Evolutionary conservation across 2,888 invertebrate genomes (phyloP).

Genomic region (Chrysina gloriosa): DNA sequence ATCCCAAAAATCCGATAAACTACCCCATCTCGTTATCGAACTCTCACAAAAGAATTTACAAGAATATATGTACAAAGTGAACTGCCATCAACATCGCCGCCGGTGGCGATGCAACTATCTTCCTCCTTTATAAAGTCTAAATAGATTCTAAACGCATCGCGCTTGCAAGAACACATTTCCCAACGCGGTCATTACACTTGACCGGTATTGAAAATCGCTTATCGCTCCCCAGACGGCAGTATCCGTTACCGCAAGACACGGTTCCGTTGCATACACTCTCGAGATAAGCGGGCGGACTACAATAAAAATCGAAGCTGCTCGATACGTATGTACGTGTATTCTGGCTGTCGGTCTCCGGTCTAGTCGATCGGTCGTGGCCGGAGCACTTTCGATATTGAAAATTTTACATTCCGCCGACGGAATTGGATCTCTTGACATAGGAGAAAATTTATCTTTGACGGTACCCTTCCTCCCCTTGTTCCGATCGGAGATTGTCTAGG

Average conservation of each 20-base stretch:
- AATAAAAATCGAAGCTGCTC: conserved; percentile 15
- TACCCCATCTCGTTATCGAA: too few relatives aligned
- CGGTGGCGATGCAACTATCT: not conserved
- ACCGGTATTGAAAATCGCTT: conserved; percentile 34
- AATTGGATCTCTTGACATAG: not conserved
- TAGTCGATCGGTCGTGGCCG: not conserved
- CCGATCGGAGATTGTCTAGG: too few relatives aligned
- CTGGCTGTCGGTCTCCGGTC: too few relatives aligned
- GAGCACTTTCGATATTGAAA: not conserved
- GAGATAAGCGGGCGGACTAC: conserved; percentile 11
- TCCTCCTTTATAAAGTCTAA: conserved; percentile 20
- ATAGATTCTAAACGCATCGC: conserved; percentile 31
- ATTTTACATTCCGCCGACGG: not conserved
- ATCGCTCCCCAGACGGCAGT: conserved; percentile 16
- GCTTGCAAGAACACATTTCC: conserved; percentile 2
- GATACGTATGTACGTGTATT: too few relatives aligned
- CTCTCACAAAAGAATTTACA: too few relatives aligned
- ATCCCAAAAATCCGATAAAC: too few relatives aligned
- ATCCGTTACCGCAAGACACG: conserved; percentile 14
- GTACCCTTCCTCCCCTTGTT: too few relatives aligned
- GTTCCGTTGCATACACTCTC: not conserved
- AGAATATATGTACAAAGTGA: too few relatives aligned
- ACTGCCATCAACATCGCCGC: not conserved
- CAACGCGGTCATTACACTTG: conserved; percentile 29
- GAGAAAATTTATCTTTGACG: too few relatives aligned